Evolutionary conservation across 2,888 invertebrate genomes (phyloP).

Genomic region (Catocala sponsa): DNA sequence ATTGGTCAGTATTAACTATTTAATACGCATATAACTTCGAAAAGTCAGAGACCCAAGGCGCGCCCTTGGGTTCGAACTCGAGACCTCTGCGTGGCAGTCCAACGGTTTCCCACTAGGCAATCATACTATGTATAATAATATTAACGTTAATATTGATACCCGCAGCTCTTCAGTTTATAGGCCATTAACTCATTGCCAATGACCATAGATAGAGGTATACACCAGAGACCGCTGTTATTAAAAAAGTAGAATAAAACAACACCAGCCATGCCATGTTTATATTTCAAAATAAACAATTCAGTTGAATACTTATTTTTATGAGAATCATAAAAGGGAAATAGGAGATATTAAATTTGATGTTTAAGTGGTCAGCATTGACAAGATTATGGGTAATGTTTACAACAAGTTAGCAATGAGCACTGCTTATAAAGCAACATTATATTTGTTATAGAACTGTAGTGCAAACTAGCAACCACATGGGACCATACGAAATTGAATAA

Average conservation of each 20-base stretch:
- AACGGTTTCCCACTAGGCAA: too few relatives aligned
- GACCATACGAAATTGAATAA: background rate
- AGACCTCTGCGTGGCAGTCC: too few relatives aligned
- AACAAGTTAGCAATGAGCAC: conserved; percentile 9
- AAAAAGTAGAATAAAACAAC: conserved; percentile 19
- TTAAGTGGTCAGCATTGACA: conserved; percentile 36
- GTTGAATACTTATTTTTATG: conserved; percentile 6
- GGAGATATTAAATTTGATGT: conserved; percentile 39
- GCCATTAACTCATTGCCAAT: conserved; percentile 32
- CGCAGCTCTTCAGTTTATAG: conserved; percentile 18
- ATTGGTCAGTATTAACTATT: too few relatives aligned
- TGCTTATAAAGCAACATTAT: conserved; percentile 13
- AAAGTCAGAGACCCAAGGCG: too few relatives aligned
- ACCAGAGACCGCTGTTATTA: conserved; percentile 27
- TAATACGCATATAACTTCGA: too few relatives aligned
- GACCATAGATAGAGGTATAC: conserved; percentile 11
- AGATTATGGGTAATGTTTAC: conserved; percentile 2
- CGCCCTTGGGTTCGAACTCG: too few relatives aligned
- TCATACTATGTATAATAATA: background rate
- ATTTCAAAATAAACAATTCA: background rate
- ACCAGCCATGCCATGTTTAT: background rate
- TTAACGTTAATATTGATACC: conserved; percentile 5
- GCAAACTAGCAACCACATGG: background rate
- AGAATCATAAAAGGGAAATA: conserved; percentile 5
- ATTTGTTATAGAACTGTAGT: conserved; percentile 5